These are phyloP conservation scores for Diaperis boleti DNA, from an alignment of 2,888 invertebrate species.

Conservation along the genomic window DNA sequence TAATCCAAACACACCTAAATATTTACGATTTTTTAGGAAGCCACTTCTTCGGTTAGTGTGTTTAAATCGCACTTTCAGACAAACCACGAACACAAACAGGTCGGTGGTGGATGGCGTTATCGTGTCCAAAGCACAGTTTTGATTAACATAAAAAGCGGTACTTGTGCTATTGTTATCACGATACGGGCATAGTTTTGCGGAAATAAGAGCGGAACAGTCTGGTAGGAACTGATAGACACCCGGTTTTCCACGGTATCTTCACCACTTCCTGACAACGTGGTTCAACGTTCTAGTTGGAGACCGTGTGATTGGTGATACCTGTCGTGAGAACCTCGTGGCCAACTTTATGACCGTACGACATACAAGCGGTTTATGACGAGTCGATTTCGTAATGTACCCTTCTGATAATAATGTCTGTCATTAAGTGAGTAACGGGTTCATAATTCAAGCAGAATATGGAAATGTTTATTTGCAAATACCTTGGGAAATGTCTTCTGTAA, in stretches of 20 bases:
- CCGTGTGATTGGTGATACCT: constrained; percentile 44
- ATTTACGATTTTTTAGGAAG: background rate
- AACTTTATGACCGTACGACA: background rate
- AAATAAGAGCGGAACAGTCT: constrained; percentile 53
- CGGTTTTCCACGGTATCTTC: constrained; percentile 56
- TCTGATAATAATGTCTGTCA: background rate
- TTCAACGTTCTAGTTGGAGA: constrained; percentile 54
- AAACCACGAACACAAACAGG: constrained; percentile 10
- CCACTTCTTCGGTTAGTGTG: background rate
- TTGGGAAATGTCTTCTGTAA: background rate
- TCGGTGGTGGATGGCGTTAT: constrained; percentile 23
- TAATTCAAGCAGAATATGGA: background rate
- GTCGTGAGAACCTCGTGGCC: constrained; percentile 46
- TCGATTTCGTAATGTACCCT: constrained; percentile 3
- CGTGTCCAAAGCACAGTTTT: constrained; percentile 33
- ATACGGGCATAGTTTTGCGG: constrained; percentile 52
- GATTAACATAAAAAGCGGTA: constrained; percentile 43
- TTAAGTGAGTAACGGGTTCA: background rate
- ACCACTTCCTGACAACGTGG: constrained; percentile 58
- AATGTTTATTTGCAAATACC: too few relatives aligned
- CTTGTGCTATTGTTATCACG: constrained; percentile 44
- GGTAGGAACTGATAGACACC: constrained; percentile 49
- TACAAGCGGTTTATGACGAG: background rate
- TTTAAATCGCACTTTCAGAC: background rate
- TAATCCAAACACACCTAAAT: background rate